Percentiles rank a stretch among this genome's conserved stretches.
phyloP scores from a whole-genome alignment of 1,140 invertebrate species.

The Aethina tumida region DNA sequence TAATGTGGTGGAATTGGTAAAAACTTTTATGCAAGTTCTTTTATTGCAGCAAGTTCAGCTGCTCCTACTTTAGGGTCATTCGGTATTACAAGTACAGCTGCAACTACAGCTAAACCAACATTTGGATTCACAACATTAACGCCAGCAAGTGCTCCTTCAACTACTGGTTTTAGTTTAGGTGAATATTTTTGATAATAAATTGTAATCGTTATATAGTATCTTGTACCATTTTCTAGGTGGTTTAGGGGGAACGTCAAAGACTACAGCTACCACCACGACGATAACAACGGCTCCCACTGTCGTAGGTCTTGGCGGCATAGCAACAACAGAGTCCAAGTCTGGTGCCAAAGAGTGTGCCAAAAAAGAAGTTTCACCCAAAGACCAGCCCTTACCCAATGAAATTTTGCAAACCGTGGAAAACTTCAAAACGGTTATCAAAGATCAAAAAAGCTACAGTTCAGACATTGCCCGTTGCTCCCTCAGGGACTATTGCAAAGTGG shows the following conservation, averaged over 20 bases:
- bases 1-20: conserved; percentile 1
- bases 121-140: too few species aligned
- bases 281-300: conserved; percentile 28
- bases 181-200: background rate
- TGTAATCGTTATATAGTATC: background rate
- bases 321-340: conserved; percentile 44
- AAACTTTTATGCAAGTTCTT: conserved; percentile 4
- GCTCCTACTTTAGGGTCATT: conserved; percentile 4
- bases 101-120: too few species aligned
- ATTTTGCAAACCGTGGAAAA: conserved; percentile 39
- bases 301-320: conserved; percentile 54
- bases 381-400: conserved; percentile 63
- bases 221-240: conserved; percentile 2
- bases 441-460: conserved; percentile 70
- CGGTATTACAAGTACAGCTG: too few species aligned
- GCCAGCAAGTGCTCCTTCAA: too few species aligned
- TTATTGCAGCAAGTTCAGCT: conserved; percentile 6
- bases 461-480: conserved; percentile 58
- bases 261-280: conserved; percentile 17
- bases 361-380: conserved; percentile 54
- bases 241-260: conserved; percentile 19
- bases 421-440: conserved; percentile 70
- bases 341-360: conserved; percentile 35
- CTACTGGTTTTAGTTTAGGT: too few species aligned
- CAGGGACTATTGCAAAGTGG: conserved; percentile 30